phyloP scores from a whole-genome alignment of 2,113 vertebrate species.

The Perognathus longimembris region DNA sequence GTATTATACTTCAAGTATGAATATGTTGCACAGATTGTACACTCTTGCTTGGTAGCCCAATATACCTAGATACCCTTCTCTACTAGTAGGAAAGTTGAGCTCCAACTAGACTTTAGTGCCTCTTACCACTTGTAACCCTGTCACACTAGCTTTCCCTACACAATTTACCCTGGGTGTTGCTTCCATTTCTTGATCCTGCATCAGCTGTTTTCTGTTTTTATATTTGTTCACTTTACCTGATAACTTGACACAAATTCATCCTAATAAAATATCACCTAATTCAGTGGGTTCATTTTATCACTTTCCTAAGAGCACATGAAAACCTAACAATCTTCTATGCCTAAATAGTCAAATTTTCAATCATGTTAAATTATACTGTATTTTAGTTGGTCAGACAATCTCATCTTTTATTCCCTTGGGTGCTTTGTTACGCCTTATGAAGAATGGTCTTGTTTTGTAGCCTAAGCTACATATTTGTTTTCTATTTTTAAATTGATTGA shows the following conservation, averaged over 20 bases:
- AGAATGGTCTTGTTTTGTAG: no score
- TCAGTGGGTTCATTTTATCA: background rate
- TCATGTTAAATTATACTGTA: background rate
- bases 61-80: background rate
- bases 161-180: background rate
- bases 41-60: background rate
- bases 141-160: fast-evolving
- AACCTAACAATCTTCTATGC: background rate
- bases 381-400: background rate
- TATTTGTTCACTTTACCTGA: background rate
- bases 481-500: background rate
- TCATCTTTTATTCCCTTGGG: background rate
- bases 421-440: background rate
- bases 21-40: background rate
- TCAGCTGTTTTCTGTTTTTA: background rate
- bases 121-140: background rate
- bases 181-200: background rate
- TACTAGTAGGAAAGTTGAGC: background rate
- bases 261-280: background rate
- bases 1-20: background rate
- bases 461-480: background rate
- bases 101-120: background rate
- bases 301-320: background rate
- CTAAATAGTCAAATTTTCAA: background rate
- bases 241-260: background rate